Base-by-base conservation (phyloP, 2,113 vertebrate genomes). In the Taxidea taxus region DNA sequence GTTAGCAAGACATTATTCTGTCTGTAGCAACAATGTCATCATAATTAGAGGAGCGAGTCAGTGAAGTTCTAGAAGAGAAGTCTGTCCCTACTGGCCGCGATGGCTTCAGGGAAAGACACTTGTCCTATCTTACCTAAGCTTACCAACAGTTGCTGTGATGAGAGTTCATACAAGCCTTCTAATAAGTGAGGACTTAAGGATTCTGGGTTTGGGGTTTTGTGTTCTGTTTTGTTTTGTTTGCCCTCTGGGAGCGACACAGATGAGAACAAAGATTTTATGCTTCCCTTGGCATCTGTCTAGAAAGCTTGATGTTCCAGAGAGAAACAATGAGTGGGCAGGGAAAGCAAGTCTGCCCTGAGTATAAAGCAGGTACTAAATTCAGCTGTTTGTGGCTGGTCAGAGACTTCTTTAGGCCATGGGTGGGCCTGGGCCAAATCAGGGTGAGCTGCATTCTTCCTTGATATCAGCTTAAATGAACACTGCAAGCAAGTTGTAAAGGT, bases 51-150 rank as follows among this genome's bases (percentile, higher is more conserved):
- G 23, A 77, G 64, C 44, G 56, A 60, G 31, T 44, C 49, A 34
- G 68, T 56, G 10, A 89, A 44, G 34, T 80, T 95, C 94, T 60
- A 49, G 31, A 20, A 39, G 44, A 95, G 81, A 94, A 92, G 96
- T 93, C 86, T 66, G 16, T 37, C 83, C 72, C 16, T 81, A 42
- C 60, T 39, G 23, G 62, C 93, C 54, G 23, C 0, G 31, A 97
- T 96, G 97, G 87, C 97, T 80, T 90, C 85, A 6, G 84, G 62
- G 54, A 94, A 90, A 94, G 96, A 98, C 51, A 47, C 68, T 60
- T 51, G 34, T 90, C 94, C 81, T 42, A 1, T 51, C 58, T 94
- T 87, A 75, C 97, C 97, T 18, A 95, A 96, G 72, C 75, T 95
- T 27, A 5, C 29, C 47, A 70, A 44, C 44, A 91, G 0, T 14